Evolutionary conservation across 2,797 vertebrate species (phyloP), one percentile per base, ranked within the genome.

Genomic region (Acestrorhynchus altus): DNA sequence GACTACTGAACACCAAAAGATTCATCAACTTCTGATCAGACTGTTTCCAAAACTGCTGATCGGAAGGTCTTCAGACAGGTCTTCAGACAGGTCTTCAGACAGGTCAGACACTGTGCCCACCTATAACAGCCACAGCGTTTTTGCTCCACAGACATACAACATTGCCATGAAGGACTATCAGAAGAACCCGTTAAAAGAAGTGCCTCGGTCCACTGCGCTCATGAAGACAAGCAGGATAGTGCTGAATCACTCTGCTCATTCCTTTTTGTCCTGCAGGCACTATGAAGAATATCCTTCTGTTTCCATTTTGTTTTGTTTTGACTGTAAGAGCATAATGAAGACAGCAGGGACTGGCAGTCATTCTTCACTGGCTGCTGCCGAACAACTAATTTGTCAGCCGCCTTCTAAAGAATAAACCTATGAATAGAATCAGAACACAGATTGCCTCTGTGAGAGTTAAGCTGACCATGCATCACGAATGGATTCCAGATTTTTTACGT

Each of bases 1-100:
- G 56, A 63, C n/a, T 35, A 63, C 31, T 49, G 61, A 49, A 71
- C 26, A 75, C 64, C 72, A 75, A 75, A 64, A 71, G 16, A 71
- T 18, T 31, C 9, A 35, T 1, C 8, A 15, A 49, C 15, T 47
- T 47, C 22, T 47, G 24, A 47, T 7, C 13, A 66, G 42, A 8
- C 8, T 59, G 57, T 59, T 26, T 59, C 22, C 5, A 12, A 59
- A 8, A 47, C 13, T 66, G 22, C 10, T 47, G 15, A 49, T 67
- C 65, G 31, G 11, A 28, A 49, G 7, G 22, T 47, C 16, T 4
- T 4, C 16, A 42, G 24, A 47, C 44, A 28, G n/a, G n/a, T n/a
- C n/a, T n/a, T n/a, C n/a, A 61, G 13, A 18, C 26, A 39, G 20
- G 35, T 44, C 20, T 20, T 42, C 20, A 46, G 54, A 72, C 18